phyloP scores from a whole-genome alignment of 2,888 invertebrate species.

The Lithophane semibrunnea region DNA sequence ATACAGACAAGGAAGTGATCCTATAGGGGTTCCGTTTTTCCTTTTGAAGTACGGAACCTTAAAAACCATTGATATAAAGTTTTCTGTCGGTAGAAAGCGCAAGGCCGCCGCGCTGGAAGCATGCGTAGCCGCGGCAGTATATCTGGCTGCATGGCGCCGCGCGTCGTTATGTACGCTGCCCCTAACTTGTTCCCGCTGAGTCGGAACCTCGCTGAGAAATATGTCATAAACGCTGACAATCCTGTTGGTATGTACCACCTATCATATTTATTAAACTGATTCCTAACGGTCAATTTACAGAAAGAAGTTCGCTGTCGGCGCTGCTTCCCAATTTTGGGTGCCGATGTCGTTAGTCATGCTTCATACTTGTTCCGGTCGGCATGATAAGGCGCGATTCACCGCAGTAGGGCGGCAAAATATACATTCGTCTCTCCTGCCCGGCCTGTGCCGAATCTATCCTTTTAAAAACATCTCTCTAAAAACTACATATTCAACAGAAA shows the following conservation, averaged over 20 bases:
- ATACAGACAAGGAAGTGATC: no score
- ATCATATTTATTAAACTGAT: neutral
- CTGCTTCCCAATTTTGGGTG: neutral
- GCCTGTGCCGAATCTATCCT: neutral
- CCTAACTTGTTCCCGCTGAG: slow-evolving; percentile 94
- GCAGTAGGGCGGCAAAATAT: neutral
- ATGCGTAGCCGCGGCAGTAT: slow-evolving; percentile 86
- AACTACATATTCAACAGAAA: slow-evolving; percentile 80
- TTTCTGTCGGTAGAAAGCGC: slow-evolving; percentile 81
- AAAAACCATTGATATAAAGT: neutral
- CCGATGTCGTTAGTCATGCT: neutral
- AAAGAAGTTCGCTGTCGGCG: neutral
- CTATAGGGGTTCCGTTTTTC: neutral
- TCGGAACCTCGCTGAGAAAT: slow-evolving; percentile 95
- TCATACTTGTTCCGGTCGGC: neutral
- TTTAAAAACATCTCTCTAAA: no score
- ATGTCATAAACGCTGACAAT: slow-evolving; percentile 91
- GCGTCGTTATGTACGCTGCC: slow-evolving; percentile 94
- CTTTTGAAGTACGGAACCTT: neutral
- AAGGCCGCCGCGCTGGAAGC: slow-evolving; percentile 86
- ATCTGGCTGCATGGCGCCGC: slow-evolving; percentile 89
- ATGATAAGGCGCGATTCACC: no score
- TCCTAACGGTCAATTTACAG: neutral
- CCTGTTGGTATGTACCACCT: slow-evolving; percentile 80
- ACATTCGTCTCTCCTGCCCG: neutral